A percentile compares a stretch with the other conserved stretches of the same genome.
phyloP scores from a whole-genome alignment of 1,140 invertebrate species.

The Pseudomyrmex gracilis region DNA sequence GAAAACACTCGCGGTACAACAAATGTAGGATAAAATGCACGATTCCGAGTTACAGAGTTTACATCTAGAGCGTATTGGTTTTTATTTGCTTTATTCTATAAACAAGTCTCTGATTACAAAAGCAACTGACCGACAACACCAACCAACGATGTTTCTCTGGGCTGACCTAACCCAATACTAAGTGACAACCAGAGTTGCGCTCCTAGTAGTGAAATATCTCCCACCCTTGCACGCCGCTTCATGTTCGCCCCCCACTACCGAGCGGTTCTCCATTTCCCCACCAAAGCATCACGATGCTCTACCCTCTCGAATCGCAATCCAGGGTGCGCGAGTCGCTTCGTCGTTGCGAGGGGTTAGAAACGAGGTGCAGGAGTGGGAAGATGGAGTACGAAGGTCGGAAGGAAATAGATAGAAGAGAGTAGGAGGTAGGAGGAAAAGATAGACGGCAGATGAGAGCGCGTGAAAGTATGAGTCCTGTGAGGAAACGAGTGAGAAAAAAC shows the following conservation, averaged over 20 bases:
- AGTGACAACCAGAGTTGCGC: constrained; percentile 73
- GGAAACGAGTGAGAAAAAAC: background rate
- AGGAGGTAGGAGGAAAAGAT: background rate
- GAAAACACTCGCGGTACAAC: too few species aligned
- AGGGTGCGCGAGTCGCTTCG: constrained; percentile 69
- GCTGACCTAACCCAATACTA: constrained; percentile 85
- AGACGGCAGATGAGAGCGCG: background rate
- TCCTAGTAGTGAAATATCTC: constrained; percentile 79
- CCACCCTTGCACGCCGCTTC: constrained; percentile 57
- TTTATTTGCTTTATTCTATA: constrained; percentile 60
- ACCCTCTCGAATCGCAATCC: constrained; percentile 71
- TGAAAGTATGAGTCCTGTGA: background rate
- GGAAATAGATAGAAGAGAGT: background rate
- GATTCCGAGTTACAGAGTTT: too few species aligned
- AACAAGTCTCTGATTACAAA: constrained; percentile 63
- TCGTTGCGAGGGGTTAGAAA: background rate
- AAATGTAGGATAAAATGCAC: too few species aligned
- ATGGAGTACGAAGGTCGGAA: constrained; percentile 44
- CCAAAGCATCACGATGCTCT: constrained; percentile 15
- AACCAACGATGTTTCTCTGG: constrained; percentile 75
- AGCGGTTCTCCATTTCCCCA: constrained; percentile 50
- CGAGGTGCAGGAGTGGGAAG: constrained; percentile 40
- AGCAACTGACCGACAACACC: constrained; percentile 40
- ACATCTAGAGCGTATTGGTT: background rate
- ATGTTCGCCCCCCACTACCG: constrained; percentile 62